Conservation (phyloP, 2,113 vertebrate genomes). For the Ranitomeya variabilis region DNA sequence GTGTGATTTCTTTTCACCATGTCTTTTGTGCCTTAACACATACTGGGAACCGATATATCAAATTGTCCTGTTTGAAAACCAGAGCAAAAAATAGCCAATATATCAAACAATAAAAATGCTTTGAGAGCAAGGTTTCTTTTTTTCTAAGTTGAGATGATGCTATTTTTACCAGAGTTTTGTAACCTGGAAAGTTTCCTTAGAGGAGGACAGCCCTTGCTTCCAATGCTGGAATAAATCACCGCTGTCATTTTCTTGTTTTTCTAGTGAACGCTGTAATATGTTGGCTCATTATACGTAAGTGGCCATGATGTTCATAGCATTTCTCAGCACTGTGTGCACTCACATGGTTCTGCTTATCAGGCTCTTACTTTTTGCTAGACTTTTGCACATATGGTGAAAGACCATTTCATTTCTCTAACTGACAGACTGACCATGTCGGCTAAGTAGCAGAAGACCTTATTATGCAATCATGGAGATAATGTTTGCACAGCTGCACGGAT, state of each 20-base stretch:
- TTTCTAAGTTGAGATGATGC: constrained; percentile 23
- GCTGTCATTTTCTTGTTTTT: constrained; percentile 32
- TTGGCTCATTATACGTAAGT: constrained; percentile 25
- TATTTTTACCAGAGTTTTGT: constrained; percentile 50
- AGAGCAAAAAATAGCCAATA: constrained; percentile 39
- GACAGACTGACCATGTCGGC: constrained; percentile 17
- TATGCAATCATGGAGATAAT: not conserved
- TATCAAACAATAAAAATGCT: constrained; percentile 22
- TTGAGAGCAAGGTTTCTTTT: constrained; percentile 30
- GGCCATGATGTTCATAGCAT: not conserved
- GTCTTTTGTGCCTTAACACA: constrained; percentile 35
- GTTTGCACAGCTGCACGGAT: not conserved
- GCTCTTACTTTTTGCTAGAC: not conserved
- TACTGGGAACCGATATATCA: constrained; percentile 35
- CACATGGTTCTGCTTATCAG: constrained; percentile 29
- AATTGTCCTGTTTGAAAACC: not conserved
- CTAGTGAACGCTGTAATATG: constrained; percentile 30
- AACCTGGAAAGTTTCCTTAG: constrained; percentile 48
- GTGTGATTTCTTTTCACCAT: not conserved
- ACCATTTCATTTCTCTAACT: not conserved
- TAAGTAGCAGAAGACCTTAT: not conserved
- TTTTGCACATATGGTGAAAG: not conserved
- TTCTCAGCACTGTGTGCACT: not conserved
- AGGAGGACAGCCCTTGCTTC: not conserved
- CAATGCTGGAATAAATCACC: constrained; percentile 12